Base-by-base conservation (phyloP, 2,113 vertebrate species). In the Brachionichthys hirsutus region DNA sequence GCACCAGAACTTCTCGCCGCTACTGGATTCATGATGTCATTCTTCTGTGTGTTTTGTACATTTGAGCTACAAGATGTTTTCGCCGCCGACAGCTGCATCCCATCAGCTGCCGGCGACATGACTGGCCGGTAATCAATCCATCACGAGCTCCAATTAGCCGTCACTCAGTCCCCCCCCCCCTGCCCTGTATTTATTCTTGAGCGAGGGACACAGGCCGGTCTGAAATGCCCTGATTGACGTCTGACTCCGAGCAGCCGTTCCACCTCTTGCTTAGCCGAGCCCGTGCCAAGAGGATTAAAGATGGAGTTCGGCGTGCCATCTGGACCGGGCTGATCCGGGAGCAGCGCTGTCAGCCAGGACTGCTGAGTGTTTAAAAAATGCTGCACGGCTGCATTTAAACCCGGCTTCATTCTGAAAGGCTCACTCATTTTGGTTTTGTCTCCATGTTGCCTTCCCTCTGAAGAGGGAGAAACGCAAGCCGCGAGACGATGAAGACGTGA, bases 211-310 rank as follows among this genome's bases (percentile, higher is more conserved):
- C 9, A 18, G 49, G 62, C 34, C 60, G 43, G 41, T 67, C 62
- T 64, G 64, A 78, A 77, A 70, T 20, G 67, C 41, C 67, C 67
- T 75, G 85, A 85, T 76, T 83, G 82, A 84, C 83, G 77, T 75
- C 70, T 82, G 73, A 86, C 83, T 83, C 65, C 13, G 53, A 87
- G 84, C 84, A 87, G 81, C 82, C 83, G 77, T 82, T 84, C 87
- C 83, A 81, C 81, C 81, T 87, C 83, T 82, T 68, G 84, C 83
- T 85, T 69, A 81, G 77, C 44, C 14, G 47, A 67, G 75, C 55
- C 50, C 44, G 72, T 80, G 85, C 83, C 88, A 89, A 88, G 82
- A 87, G 87, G 88, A 90, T 91, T 90, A 89, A 82, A 80, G 64
- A 77, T 81, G 73, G 77, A 80, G 84, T 80, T 81, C 88, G 73